Percentiles rank a stretch among this genome's conserved stretches.
Evolutionary conservation across 2,888 invertebrate genomes (phyloP).

Genomic region (Venusia cambrica): DNA sequence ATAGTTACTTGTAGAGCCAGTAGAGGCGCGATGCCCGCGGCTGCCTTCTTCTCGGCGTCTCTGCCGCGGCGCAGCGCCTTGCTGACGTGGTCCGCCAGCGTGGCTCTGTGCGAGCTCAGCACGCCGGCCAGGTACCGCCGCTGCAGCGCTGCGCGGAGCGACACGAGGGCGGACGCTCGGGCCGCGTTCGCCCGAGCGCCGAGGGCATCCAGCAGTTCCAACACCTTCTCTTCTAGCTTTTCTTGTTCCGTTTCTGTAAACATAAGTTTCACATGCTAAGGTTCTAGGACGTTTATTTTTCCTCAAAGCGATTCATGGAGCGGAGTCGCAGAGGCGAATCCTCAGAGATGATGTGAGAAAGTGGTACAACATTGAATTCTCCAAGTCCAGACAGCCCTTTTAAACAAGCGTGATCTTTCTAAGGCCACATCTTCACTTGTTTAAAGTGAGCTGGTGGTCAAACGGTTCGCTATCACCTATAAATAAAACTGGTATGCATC

Average conservation of each 20-base stretch:
- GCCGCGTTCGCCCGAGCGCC: constrained; percentile 94
- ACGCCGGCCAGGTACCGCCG: constrained; percentile 89
- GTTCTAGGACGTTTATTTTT: no score
- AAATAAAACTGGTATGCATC: no score
- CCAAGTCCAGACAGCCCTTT: no score
- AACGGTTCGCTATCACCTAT: no score
- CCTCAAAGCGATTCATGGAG: no score
- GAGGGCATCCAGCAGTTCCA: constrained; percentile 92
- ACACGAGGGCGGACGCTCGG: constrained; percentile 86
- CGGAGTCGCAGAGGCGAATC: no score
- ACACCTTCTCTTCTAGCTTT: constrained; percentile 92
- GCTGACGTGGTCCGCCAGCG: constrained; percentile 91
- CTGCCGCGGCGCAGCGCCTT: constrained; percentile 91
- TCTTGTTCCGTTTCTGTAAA: constrained; percentile 81
- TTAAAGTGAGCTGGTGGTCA: no score
- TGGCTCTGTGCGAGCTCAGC: constrained; percentile 87
- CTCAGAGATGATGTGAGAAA: no score
- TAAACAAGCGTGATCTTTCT: no score
- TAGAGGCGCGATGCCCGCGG: constrained; percentile 89
- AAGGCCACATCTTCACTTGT: no score
- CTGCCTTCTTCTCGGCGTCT: constrained; percentile 90
- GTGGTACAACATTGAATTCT: no score
- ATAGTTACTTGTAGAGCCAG: constrained; percentile 88
- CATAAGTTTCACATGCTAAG: no score
- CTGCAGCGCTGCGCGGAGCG: constrained; percentile 87